A percentile compares a stretch with the other conserved stretches of the same genome.
Conservation (phyloP, 2,888 invertebrate species). For the Mactromeris polynyma region DNA sequence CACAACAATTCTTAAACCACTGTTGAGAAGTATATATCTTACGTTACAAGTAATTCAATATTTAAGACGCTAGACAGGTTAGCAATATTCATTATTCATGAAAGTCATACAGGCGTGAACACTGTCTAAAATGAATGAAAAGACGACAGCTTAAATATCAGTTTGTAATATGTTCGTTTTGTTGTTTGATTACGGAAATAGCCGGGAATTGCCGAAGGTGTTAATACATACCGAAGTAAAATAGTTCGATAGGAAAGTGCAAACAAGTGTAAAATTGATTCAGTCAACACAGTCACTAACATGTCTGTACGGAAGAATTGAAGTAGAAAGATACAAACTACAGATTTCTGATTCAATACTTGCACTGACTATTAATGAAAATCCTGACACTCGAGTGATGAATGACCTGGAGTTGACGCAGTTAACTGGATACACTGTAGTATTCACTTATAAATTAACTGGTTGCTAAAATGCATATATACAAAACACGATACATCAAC, state of each 20-base stretch:
- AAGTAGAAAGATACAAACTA: too few relatives aligned
- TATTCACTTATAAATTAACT: too few relatives aligned
- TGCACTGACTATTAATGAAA: too few relatives aligned
- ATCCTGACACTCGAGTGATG: too few relatives aligned
- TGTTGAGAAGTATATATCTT: not conserved
- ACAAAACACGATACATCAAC: too few relatives aligned
- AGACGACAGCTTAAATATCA: not conserved
- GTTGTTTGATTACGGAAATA: not conserved
- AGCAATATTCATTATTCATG: not conserved
- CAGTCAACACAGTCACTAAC: too few relatives aligned
- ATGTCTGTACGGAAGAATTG: too few relatives aligned
- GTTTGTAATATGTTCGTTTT: not conserved
- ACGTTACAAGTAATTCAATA: not conserved
- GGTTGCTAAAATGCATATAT: too few relatives aligned
- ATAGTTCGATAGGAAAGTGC: not conserved
- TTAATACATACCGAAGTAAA: not conserved
- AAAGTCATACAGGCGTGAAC: not conserved
- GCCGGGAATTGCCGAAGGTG: not conserved
- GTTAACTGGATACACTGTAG: too few relatives aligned
- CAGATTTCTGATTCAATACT: too few relatives aligned
- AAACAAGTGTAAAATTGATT: too few relatives aligned
- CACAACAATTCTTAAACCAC: not conserved
- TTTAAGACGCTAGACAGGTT: not conserved
- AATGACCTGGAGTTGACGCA: too few relatives aligned
- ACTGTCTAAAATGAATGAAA: constrained; percentile 3